Base-by-base conservation (phyloP, 2,888 invertebrate species). In the Diaprepes abbreviatus region DNA sequence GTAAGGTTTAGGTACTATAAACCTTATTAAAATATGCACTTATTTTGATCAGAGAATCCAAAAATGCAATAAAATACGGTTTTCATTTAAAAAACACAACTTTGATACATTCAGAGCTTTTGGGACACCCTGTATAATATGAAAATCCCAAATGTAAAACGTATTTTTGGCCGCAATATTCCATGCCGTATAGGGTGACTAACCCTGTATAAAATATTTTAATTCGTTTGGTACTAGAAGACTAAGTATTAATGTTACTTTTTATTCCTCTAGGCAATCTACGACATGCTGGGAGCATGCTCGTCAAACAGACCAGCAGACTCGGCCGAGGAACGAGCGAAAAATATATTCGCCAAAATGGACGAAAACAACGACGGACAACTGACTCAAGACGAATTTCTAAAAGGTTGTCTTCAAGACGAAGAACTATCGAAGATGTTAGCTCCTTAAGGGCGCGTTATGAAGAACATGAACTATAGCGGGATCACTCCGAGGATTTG, bases 301-400 rank as follows among this genome's bases (percentile, higher is more conserved):
- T 95, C 95, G 80, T 95, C 95, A 85, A 96, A 95, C 86, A 89
- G 96, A 82, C 96, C 97, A 52, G 95, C 95, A 38, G 97, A 96
- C 84, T 96, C 97, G 16, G 98, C 98, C 24, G 97, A 98, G 83
- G 97, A 98, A 83, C 89, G 98, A 77, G 98, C 98, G 78, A 96
- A 97, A 88, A 98, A 97, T 85, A 99, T 99, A 81, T 99, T 99
- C 86, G 96, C 96, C 71, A 97, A 97, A 86, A 98, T 99, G 98
- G 98, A 99, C 85, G 95, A 96, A 83, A 98, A 99, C 89, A 96
- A 96, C 87, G 98, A 99, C 85, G 98, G 98, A 71, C 97, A 97
- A 85, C 90, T 98, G 82, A 97, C 97, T 75, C 96, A 97, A 86
- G 97, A 98, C 76, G 98, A 99, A 88, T 98, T 98, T 86, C 91